A percentile compares a stretch with the other conserved stretches of the same genome.
phyloP scores from a whole-genome alignment of 64 coral and sea anemone species.

The Montipora cactus region DNA sequence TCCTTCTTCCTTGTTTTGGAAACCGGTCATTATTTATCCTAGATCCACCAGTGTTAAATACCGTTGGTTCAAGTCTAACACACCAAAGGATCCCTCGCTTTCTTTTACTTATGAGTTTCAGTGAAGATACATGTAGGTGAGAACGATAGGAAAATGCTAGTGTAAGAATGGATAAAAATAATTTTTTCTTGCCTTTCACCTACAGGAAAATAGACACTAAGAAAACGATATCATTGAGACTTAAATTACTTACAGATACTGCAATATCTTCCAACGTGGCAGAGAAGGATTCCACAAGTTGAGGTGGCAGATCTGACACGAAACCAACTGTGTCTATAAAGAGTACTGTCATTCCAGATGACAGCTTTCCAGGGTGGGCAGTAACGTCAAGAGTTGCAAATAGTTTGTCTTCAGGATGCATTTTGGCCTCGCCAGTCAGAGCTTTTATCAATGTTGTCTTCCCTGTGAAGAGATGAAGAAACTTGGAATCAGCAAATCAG shows the following conservation, averaged over 20 bases:
- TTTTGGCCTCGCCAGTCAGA: conserved; percentile 89
- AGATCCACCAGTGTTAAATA: too few species aligned
- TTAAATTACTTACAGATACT: conserved; percentile 76
- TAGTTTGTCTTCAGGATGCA: conserved; percentile 93
- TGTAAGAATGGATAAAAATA: too few species aligned
- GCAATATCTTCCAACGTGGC: conserved; percentile 94
- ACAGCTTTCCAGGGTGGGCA: conserved; percentile 91
- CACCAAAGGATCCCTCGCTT: too few species aligned
- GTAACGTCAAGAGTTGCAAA: conserved; percentile 99
- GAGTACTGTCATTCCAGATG: conserved; percentile 84
- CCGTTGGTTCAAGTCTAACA: too few species aligned
- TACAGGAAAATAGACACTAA: too few species aligned
- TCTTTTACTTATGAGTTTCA: too few species aligned
- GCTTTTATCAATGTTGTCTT: conserved; percentile 98
- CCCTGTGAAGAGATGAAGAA: conserved; percentile 34
- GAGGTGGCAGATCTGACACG: conserved; percentile 92
- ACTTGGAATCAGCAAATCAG: background rate
- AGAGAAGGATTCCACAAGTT: conserved; percentile 97
- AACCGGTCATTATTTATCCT: too few species aligned
- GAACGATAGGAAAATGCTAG: too few species aligned
- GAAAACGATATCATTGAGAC: background rate
- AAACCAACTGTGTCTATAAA: conserved; percentile 98
- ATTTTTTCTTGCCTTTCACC: too few species aligned
- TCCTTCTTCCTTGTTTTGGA: too few species aligned
- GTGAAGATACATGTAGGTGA: too few species aligned